Evolutionary conservation across 2,888 invertebrate species (phyloP), one percentile per base, ranked within the genome.

Genomic region (Stenichneumon culpator): DNA sequence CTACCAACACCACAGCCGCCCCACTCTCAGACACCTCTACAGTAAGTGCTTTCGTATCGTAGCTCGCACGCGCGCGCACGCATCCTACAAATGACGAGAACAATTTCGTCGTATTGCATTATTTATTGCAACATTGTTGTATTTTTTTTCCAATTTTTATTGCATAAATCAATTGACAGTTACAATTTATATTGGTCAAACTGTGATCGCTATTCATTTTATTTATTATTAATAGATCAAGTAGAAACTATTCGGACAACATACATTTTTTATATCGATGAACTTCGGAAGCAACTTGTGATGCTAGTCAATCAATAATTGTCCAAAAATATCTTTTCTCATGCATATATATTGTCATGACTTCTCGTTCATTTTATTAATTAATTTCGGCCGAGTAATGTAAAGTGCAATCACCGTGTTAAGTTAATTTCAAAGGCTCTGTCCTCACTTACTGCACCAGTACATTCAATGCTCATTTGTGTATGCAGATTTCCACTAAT

Each of bases 21-120:
- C 90, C 93, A 84, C 90, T 93, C 85, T 90, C 93, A 77, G 92
- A 94, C 79, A 92, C 91, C 85, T 90, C 90, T 83, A 89, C 92
- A 84, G 93, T 94, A 89, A 89, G 84, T 86, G 63, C 82, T 69
- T 50, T 36, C 5, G 28, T 57, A 9, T 25, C 14, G 11, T 9
- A 25, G 57, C 57, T 9, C 0, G 2, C 11, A 9, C 22, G 39
- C 0, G 39, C 16, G 16, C 16, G 14, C 44, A 4, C 11, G 39
- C 11, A 9, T 6, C 3, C 44, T 3, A 16, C 14, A 47, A 47
- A 47, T 16, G 0, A 47, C 44, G 16, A 16, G 14, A 47, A 47
- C 44, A 16, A 47, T 47, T 44, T 14, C 0, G 14, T 47, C 3
- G 16, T 4, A 16, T 47, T 47, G 44, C 44, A 47, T 47, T 47